Evolutionary conservation across 64 coral and sea anemone genomes (phyloP), one percentile per base, ranked within the genome.

Genomic region (Porites australiensis): DNA sequence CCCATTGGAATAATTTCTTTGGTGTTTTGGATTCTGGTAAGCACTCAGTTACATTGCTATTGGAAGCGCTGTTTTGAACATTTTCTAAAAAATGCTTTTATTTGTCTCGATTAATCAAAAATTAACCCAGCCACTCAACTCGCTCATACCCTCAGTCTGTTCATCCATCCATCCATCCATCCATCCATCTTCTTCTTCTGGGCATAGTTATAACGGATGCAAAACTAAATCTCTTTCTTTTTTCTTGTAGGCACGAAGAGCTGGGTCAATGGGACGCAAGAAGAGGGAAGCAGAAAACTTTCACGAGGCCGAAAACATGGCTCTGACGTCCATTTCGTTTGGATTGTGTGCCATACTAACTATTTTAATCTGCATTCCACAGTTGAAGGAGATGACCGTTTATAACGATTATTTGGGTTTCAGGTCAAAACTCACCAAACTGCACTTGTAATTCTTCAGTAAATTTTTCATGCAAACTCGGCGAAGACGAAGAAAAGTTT

Each of bases 231-330:
- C 4, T 18, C 13, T 14, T 18, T 4, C 2, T 64, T 64, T 64
- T 64, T 12, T 21, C 37, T 69, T 79, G 13, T 50, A 93, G 91
- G 91, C 71, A 5, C 78, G 62, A 52, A 78, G 54, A 61, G 82
- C 82, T 1, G 63, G 72, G 61, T 37, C 52, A 9, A 19, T 53
- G 6, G 91, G 91, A n/a, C 1, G 43, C 18, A 93, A 58, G 55
- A 81, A 27, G 44, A 45, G 49, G 8, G 81, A 83, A 10, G 49
- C 20, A 14, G 70, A 87, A 22, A 85, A 93, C 19, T 93, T 77
- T 74, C 82, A 83, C 9, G 91, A 93, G 50, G 91, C 91, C 4
- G 91, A 93, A 20, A 93, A 73, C 16, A 93, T 93, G 83, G 91
- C 91, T 6, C 50, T 93, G 71, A 93, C 91, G 4, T 93, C 91